These are phyloP conservation scores for Argopecten irradians DNA, from an alignment of 1,140 invertebrate genomes.

Conservation along the genomic window DNA sequence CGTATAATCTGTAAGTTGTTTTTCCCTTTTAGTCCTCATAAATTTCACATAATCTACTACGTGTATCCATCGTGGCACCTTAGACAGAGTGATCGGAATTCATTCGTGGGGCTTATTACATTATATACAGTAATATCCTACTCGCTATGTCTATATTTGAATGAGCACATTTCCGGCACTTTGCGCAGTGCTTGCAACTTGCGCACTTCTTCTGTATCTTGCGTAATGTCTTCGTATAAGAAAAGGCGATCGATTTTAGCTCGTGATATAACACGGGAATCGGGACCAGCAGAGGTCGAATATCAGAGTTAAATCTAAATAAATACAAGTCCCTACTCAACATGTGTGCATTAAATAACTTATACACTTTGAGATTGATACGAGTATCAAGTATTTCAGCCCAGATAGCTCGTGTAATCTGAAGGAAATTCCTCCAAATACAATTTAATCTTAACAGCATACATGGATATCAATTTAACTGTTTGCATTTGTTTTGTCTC, in stretches of 20 bases:
- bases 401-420: slow-evolving; percentile 8
- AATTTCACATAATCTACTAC: too few relatives aligned
- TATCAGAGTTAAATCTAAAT: neutral
- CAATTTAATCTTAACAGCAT: slow-evolving; percentile 23
- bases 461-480: slow-evolving; percentile 23
- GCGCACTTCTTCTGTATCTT: neutral
- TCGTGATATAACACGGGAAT: neutral
- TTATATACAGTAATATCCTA: too few relatives aligned
- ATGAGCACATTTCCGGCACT: too few relatives aligned
- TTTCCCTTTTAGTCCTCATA: too few relatives aligned
- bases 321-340: neutral
- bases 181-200: neutral
- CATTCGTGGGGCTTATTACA: too few relatives aligned
- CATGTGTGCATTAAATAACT: slow-evolving; percentile 9
- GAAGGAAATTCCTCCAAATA: neutral
- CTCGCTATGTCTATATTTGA: too few relatives aligned
- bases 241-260: neutral
- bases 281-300: neutral
- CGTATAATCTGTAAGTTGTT: too few relatives aligned
- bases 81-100: too few relatives aligned
- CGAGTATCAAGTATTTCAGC: neutral
- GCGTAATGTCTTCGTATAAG: neutral
- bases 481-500: slow-evolving; percentile 2
- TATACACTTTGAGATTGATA: slow-evolving; percentile 6
- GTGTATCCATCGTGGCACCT: too few relatives aligned